Conservation (phyloP, 2,113 vertebrate genomes). For the Crotalus horridus region DNA sequence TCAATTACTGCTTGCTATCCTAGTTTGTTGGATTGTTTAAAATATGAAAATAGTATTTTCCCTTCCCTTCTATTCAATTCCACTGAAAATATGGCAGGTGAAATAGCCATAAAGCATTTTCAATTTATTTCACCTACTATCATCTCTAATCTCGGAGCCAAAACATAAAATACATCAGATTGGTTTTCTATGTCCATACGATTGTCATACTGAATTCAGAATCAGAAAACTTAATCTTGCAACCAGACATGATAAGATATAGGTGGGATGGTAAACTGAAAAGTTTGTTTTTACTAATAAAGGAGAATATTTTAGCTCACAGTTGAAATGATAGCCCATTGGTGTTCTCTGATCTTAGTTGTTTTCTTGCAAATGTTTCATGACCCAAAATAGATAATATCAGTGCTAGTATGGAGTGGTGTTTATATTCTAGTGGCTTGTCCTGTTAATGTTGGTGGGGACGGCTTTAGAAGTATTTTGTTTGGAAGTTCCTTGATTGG, state of each 20-base stretch:
- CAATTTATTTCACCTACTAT: constrained; percentile 67
- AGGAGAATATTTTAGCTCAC: no score
- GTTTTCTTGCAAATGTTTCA: no score
- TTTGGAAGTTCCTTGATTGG: no score
- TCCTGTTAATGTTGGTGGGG: no score
- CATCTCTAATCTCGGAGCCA: constrained; percentile 62
- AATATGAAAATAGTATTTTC: constrained; percentile 39
- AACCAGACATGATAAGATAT: constrained; percentile 73
- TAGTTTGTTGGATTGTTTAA: constrained; percentile 39
- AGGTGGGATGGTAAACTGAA: constrained; percentile 62
- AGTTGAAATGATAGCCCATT: no score
- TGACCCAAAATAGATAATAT: no score
- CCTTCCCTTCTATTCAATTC: background rate
- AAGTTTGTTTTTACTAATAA: constrained; percentile 46
- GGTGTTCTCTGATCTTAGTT: no score
- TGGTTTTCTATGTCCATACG: constrained; percentile 71
- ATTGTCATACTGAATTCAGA: constrained; percentile 74
- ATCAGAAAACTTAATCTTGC: constrained; percentile 74
- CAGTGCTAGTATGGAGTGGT: no score
- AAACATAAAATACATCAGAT: constrained; percentile 70
- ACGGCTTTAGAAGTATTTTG: no score
- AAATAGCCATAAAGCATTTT: constrained; percentile 59
- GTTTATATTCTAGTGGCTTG: no score
- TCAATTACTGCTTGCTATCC: background rate
- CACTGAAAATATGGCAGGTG: constrained; percentile 56